These are phyloP conservation scores for Pelosia muscerda DNA, from an alignment of 2,888 invertebrate species.

Conservation along the genomic window DNA sequence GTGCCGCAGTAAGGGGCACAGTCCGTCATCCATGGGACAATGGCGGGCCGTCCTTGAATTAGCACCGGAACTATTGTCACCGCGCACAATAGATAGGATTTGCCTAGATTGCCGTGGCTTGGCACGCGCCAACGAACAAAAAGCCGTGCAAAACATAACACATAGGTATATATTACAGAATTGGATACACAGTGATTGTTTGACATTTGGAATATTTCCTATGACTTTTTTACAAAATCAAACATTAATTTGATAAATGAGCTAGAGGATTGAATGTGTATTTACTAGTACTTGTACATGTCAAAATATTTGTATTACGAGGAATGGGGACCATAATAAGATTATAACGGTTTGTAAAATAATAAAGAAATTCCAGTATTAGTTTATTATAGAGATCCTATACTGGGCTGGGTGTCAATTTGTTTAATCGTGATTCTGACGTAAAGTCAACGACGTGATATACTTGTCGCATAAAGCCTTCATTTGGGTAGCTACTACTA, in stretches of 20 bases:
- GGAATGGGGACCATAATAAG: background rate
- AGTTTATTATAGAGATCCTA: slow-evolving; percentile 50
- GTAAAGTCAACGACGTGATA: slow-evolving; percentile 9
- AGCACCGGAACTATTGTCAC: slow-evolving; percentile 81
- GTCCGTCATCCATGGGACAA: slow-evolving; percentile 67
- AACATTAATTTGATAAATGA: background rate
- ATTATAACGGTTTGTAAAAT: slow-evolving; percentile 34
- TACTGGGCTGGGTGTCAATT: slow-evolving; percentile 47
- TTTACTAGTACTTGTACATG: no score
- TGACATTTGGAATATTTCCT: background rate
- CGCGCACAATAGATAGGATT: slow-evolving; percentile 79
- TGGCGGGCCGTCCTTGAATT: slow-evolving; percentile 80
- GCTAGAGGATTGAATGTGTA: background rate
- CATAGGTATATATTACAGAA: slow-evolving; percentile 23
- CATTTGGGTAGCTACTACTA: slow-evolving; percentile 4
- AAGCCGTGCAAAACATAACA: slow-evolving; percentile 59
- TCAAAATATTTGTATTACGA: no score
- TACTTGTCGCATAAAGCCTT: slow-evolving; percentile 36
- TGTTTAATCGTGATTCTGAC: slow-evolving; percentile 56
- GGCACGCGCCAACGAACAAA: slow-evolving; percentile 69
- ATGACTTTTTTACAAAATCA: background rate
- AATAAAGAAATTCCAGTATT: slow-evolving; percentile 56
- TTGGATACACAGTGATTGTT: background rate
- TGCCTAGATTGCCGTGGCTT: slow-evolving; percentile 70
- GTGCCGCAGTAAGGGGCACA: slow-evolving; percentile 54